Percentiles rank a stretch among this genome's conserved stretches.
phyloP scores from a whole-genome alignment of 1,140 invertebrate species.

The Ostrea denselamellosa region DNA sequence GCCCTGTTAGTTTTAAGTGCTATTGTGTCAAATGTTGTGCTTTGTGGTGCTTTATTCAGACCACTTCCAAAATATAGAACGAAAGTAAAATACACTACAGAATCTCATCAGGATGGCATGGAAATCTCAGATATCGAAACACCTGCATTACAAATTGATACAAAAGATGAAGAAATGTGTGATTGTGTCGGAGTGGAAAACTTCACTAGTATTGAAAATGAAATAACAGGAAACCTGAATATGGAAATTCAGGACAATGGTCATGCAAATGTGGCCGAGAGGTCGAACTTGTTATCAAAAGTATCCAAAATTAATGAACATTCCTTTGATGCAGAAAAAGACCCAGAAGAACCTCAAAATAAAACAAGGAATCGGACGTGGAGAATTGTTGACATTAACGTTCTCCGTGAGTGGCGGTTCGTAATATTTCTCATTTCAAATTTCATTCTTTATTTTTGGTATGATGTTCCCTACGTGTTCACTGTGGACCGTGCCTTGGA shows the following conservation, averaged over 20 bases:
- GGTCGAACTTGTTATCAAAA: background rate
- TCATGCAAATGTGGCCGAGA: background rate
- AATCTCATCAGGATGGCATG: background rate
- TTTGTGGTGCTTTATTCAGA: conserved; percentile 90
- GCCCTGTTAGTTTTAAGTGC: conserved; percentile 90
- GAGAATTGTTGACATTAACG: conserved; percentile 52
- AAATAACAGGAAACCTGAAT: background rate
- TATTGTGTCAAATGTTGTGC: conserved; percentile 86
- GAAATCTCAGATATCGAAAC: background rate
- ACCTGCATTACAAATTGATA: background rate
- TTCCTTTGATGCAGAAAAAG: background rate
- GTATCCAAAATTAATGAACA: background rate
- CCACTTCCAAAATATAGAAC: conserved; percentile 81
- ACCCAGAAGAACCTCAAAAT: background rate
- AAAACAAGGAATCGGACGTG: background rate
- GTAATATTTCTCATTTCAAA: conserved; percentile 69
- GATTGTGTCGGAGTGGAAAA: background rate
- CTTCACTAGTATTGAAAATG: background rate
- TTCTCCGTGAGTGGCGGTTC: conserved; percentile 64
- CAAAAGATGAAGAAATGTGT: background rate
- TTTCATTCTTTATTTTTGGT: conserved; percentile 73
- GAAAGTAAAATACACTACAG: background rate
- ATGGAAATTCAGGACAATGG: too few species aligned
- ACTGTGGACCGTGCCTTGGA: conserved; percentile 64
- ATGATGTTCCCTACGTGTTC: conserved; percentile 74